Evolutionary conservation across 2,113 vertebrate species (phyloP).

Genomic region (Dicentrarchus labrax): DNA sequence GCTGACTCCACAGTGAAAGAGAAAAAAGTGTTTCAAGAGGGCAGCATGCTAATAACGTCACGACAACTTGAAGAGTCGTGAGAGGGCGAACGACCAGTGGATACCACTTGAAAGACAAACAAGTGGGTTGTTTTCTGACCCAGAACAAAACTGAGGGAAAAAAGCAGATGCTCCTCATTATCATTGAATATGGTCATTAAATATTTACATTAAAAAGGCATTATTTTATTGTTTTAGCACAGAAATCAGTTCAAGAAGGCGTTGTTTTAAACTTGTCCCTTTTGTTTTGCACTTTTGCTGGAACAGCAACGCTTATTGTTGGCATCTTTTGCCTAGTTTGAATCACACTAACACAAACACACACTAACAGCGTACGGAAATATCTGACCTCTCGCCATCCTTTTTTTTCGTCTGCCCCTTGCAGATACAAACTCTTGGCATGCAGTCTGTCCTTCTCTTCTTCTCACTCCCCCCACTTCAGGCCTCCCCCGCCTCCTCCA

Average conservation of each 20-base stretch:
- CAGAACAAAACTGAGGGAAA: background rate
- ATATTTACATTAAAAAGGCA: background rate
- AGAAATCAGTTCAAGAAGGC: background rate
- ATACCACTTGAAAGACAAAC: constrained; percentile 24
- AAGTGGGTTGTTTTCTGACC: background rate
- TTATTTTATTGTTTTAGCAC: background rate
- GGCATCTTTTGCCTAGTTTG: background rate
- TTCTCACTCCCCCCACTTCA: background rate
- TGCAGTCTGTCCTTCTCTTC: background rate
- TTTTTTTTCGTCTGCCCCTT: background rate
- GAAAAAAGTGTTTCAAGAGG: constrained; percentile 12
- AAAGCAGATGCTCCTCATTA: constrained; percentile 8
- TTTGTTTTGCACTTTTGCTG: background rate
- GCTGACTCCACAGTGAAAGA: background rate
- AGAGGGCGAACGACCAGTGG: constrained; percentile 15
- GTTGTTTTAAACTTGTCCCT: background rate
- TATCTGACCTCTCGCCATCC: constrained; percentile 25
- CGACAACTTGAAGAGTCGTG: background rate
- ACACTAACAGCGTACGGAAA: background rate
- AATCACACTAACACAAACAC: background rate
- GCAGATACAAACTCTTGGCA: constrained; percentile 16
- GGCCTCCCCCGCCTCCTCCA: background rate
- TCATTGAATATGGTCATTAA: constrained; percentile 3
- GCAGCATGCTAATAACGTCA: background rate
- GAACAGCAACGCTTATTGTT: background rate